Evolutionary conservation across 2,113 vertebrate species (phyloP).

Genomic region (Tychaedon coryphoeus): DNA sequence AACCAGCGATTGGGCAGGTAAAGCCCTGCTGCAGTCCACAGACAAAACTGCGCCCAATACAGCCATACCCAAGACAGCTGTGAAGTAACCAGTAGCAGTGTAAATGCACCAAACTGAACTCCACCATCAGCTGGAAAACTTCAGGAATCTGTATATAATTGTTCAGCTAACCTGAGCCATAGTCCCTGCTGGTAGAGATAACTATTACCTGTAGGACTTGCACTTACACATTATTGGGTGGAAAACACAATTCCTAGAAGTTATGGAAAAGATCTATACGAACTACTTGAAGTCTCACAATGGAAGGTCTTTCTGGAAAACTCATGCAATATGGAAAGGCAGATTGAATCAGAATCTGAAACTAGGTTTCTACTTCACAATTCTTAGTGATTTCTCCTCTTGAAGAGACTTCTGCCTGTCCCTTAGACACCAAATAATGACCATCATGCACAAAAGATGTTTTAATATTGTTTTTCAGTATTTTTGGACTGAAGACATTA

Average conservation of each 20-base stretch:
- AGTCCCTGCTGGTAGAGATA: neutral
- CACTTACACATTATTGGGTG: neutral
- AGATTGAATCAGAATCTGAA: neutral
- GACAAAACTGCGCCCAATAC: fast-evolving
- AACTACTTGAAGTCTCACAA: neutral
- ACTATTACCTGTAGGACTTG: neutral
- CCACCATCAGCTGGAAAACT: neutral
- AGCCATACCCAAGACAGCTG: neutral
- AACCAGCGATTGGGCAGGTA: neutral
- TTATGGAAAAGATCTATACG: neutral
- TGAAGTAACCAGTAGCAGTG: neutral
- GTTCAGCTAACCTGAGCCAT: neutral
- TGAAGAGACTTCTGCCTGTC: neutral
- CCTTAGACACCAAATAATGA: neutral
- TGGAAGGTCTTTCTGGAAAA: neutral
- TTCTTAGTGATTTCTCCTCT: neutral
- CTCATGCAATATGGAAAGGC: neutral
- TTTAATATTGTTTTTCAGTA: neutral
- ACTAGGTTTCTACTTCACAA: neutral
- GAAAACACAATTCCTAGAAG: neutral
- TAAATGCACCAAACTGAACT: neutral
- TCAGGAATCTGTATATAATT: neutral
- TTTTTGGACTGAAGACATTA: neutral
- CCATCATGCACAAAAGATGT: neutral
- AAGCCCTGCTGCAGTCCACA: neutral